Evolutionary conservation across 37 sponge, comb jelly and placozoan genomes (phyloP), one percentile per base, ranked within the genome.

Genomic region (Cladorhizidae sp.): DNA sequence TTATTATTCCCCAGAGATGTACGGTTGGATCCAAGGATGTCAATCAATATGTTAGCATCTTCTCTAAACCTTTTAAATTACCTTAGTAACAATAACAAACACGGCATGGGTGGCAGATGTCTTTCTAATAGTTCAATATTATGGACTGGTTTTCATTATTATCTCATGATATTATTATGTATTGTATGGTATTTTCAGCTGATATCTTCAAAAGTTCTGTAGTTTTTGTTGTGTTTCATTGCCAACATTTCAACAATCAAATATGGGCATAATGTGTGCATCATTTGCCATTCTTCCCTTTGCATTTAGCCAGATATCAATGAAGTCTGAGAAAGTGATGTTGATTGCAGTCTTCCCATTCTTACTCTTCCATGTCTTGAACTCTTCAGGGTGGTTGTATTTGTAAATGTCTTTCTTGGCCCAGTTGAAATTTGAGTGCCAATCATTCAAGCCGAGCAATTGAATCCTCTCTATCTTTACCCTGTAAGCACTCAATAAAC

Each of bases 51-150:
- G 1, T 62, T 7, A 1, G 82, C 74, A 62, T 82, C 82, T 33
- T 72, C 26, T 18, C 40, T 33, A 28, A 82, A 72, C 7, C 58
- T 72, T 3, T 71, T 26, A 83, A 83, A 29, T 83, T 67, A 3
- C 84, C 84, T 31, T 83, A 83, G 55, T 73, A 83, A 68, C 67
- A 56, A 45, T 62, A 83, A 26, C 76, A 39, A 11, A 74, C 65
- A 8, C 54, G n/a, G 23, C 84, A 83, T 20, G 84, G 84, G 25
- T 49, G 23, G 29, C 84, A 83, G 0, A 83, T 26, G 41, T 36
- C 20, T 2, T 57, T n/a, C n/a, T n/a, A n/a, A n/a, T n/a, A n/a
- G n/a, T n/a, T n/a, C n/a, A n/a, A n/a, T n/a, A n/a, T n/a, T n/a
- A n/a, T n/a, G n/a, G n/a, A n/a, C n/a, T n/a, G n/a, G n/a, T n/a